phyloP scores from a whole-genome alignment of 2,113 vertebrate genomes.

The Clarias magur region DNA sequence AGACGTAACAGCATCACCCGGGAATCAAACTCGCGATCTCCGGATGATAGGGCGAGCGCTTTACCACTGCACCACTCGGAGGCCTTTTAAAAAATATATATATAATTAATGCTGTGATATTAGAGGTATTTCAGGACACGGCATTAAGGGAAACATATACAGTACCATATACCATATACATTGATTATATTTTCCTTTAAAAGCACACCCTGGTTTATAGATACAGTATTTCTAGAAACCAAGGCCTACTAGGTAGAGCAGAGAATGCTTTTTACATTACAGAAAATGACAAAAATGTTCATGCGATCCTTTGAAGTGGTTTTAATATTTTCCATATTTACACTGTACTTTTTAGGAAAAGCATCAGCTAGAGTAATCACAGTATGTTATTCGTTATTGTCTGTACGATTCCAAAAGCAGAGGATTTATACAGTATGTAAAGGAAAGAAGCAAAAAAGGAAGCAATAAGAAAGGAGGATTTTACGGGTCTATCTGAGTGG shows the following conservation, averaged over 20 bases:
- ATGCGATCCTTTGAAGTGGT: not conserved
- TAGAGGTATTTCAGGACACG: not conserved
- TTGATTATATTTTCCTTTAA: not conserved
- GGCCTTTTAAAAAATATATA: too few species aligned
- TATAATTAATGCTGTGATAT: not conserved
- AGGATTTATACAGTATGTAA: not conserved
- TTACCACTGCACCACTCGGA: too few species aligned
- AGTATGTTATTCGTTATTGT: not conserved
- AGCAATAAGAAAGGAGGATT: not conserved
- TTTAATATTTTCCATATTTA: not conserved
- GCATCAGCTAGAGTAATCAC: not conserved
- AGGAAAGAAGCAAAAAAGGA: not conserved
- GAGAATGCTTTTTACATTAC: not conserved
- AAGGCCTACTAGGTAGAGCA: not conserved
- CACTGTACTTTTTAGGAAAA: not conserved
- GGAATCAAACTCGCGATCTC: too few species aligned
- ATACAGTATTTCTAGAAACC: not conserved
- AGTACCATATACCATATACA: not conserved
- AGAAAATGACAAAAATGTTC: not conserved
- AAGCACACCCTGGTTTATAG: not conserved
- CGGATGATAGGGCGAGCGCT: too few species aligned
- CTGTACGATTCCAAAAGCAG: not conserved
- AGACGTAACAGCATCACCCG: too few species aligned
- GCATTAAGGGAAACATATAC: not conserved
- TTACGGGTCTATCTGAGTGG: conserved; percentile 32